phyloP scores from a whole-genome alignment of 2,797 vertebrate species.

The Mormyrus hasselquistii region DNA sequence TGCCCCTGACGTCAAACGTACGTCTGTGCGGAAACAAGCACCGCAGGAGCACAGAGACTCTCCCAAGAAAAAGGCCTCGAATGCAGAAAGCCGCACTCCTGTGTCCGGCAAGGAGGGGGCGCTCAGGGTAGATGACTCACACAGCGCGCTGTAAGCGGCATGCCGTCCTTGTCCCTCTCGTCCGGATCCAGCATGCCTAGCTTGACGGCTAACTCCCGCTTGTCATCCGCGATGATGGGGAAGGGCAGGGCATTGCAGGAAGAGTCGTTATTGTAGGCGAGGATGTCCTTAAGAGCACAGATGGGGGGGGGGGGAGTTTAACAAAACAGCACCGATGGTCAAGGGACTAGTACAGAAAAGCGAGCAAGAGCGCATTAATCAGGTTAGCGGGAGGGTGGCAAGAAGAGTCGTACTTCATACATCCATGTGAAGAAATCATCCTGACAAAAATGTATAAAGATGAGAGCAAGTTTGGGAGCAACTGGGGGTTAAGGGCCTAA shows the following conservation, averaged over 20 bases:
- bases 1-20: neutral
- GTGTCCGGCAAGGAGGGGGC: neutral
- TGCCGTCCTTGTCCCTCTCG: conserved; percentile 76
- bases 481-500: neutral
- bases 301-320: neutral
- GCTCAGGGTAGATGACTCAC: conserved; percentile 58
- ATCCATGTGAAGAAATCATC: neutral
- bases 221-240: conserved; percentile 89
- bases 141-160: conserved; percentile 88
- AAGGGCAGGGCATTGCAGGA: conserved; percentile 68
- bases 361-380: neutral
- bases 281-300: conserved; percentile 71
- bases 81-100: neutral
- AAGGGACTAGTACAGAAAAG: neutral
- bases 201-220: conserved; percentile 73
- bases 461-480: neutral
- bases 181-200: conserved; percentile 95
- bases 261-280: conserved; percentile 61
- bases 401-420: neutral
- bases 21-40: neutral
- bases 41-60: neutral
- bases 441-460: neutral
- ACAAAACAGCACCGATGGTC: neutral
- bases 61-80: neutral
- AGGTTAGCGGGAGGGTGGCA: neutral